phyloP scores from a whole-genome alignment of 1,140 invertebrate genomes.

The Drosophila elegans region DNA sequence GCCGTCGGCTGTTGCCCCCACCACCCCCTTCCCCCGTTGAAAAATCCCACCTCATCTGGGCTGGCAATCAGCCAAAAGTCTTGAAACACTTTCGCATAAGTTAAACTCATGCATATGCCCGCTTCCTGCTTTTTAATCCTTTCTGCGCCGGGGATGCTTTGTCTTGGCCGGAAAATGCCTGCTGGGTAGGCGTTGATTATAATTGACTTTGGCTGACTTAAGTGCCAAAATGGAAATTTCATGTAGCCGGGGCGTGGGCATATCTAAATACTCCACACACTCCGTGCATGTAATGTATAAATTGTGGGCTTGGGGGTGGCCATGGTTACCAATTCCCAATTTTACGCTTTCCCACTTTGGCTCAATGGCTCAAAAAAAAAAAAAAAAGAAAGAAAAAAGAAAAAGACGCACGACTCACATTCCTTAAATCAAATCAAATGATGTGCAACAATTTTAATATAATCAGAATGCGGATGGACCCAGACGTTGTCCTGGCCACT shows the following conservation, averaged over 20 bases:
- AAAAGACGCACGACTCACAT: constrained; percentile 7
- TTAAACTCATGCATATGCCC: constrained; percentile 43
- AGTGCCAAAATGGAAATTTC: constrained; percentile 79
- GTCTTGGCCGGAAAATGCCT: constrained; percentile 22
- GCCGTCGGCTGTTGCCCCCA: constrained; percentile 8
- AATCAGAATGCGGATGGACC: constrained; percentile 25
- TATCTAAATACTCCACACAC: neutral
- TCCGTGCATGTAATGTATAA: neutral
- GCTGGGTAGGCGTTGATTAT: constrained; percentile 64
- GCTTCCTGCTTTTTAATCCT: constrained; percentile 67
- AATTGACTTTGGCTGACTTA: constrained; percentile 82
- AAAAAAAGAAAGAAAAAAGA: too few species aligned
- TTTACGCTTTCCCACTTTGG: constrained; percentile 12
- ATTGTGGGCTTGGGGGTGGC: neutral
- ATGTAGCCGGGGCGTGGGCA: constrained; percentile 29
- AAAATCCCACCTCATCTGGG: constrained; percentile 4
- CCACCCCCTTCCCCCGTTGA: neutral
- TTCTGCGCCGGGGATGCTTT: constrained; percentile 51
- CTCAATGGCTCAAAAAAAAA: constrained; percentile 11
- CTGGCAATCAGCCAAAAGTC: constrained; percentile 72
- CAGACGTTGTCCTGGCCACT: constrained; percentile 64
- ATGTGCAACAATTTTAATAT: constrained; percentile 77
- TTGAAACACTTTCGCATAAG: constrained; percentile 74
- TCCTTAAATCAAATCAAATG: constrained; percentile 56
- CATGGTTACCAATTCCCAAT: constrained; percentile 24